phyloP scores from a whole-genome alignment of 2,888 invertebrate species.

The Dicyrtoma fusca region DNA sequence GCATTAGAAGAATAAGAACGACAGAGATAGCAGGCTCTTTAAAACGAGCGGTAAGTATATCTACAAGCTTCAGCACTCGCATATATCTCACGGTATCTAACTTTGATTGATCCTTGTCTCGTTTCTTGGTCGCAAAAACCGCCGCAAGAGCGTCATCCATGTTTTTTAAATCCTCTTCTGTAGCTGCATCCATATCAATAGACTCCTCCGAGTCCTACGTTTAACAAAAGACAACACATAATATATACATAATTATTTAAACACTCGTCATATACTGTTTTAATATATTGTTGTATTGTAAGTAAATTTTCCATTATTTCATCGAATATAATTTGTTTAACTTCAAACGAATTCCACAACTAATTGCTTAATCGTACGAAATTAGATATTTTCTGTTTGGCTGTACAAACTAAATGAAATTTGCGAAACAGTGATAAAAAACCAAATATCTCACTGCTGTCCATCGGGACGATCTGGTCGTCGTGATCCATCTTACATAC shows the following conservation, averaged over 20 bases:
- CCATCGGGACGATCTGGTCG: no score
- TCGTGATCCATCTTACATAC: no score
- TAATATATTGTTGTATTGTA: background rate
- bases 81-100: conserved; percentile 32
- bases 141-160: conserved; percentile 49
- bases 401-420: no score
- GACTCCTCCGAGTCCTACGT: conserved; percentile 43
- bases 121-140: conserved; percentile 50
- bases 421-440: no score
- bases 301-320: background rate
- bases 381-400: no score
- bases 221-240: background rate
- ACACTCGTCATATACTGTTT: background rate
- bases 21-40: conserved; percentile 39
- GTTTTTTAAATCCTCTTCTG: conserved; percentile 45
- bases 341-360: no score
- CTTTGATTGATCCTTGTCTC: conserved; percentile 38
- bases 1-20: conserved; percentile 44
- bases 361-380: no score
- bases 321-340: no score
- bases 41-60: conserved; percentile 36
- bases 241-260: background rate
- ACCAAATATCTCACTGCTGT: no score
- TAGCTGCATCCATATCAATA: conserved; percentile 49
- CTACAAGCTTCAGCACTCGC: conserved; percentile 41